phyloP scores from a whole-genome alignment of 2,797 vertebrate genomes.

The Lutra lutra region DNA sequence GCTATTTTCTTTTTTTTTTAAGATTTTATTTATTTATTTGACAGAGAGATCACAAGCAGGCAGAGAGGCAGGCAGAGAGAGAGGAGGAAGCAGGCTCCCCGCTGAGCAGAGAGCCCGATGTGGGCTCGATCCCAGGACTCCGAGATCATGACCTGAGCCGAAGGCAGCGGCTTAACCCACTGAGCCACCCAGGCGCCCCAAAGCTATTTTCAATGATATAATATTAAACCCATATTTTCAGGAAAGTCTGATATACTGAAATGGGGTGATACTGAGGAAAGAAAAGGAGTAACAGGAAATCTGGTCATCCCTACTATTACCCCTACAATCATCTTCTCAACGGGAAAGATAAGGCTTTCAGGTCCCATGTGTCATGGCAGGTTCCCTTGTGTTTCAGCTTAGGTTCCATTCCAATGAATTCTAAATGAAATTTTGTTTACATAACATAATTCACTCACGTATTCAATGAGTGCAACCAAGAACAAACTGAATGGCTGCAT shows the following conservation, averaged over 20 bases:
- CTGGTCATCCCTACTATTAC: neutral
- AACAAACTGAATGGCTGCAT: neutral
- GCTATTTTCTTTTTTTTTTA: too few species aligned
- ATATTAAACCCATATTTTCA: slow-evolving; percentile 19
- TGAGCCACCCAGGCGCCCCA: too few species aligned
- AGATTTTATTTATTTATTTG: too few species aligned
- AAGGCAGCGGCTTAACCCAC: too few species aligned
- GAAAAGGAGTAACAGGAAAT: neutral
- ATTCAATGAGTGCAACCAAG: neutral
- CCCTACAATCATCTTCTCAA: neutral
- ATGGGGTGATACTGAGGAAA: neutral
- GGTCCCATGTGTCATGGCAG: neutral
- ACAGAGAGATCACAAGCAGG: too few species aligned
- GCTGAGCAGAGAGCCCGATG: too few species aligned
- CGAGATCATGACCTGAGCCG: too few species aligned
- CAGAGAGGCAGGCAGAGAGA: too few species aligned
- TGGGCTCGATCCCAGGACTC: too few species aligned
- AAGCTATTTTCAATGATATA: neutral
- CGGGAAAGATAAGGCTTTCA: neutral
- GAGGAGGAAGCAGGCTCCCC: too few species aligned
- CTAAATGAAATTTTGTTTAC: neutral
- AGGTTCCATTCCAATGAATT: neutral
- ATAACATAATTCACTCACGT: neutral
- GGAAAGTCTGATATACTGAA: neutral
- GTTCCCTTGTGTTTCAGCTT: neutral